Base-by-base conservation (phyloP, 2,113 vertebrate genomes). In the Anseranas semipalmata region DNA sequence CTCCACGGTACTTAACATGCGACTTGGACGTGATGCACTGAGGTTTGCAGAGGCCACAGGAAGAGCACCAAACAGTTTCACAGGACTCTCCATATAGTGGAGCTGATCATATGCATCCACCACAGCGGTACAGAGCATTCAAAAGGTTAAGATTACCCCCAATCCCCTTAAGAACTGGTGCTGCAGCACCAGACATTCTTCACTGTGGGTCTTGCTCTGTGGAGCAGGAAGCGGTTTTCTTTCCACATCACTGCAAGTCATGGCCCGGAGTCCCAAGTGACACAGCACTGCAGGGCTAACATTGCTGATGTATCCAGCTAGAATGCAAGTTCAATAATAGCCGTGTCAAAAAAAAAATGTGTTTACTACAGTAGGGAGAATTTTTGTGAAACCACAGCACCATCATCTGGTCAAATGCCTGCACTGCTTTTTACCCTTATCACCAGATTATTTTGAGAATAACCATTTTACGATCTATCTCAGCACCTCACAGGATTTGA, bases 311-410 rank as follows among this genome's bases (percentile, higher is more conserved):
- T 63, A 86, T 87, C 81, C 77, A n/a, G 74, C 94, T 90, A 74
- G 35, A 89, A 68, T 1, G 25, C 66, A 85, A 85, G 90, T 45
- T 87, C 93, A 91, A 30, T 56, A 90, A 60, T 7, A 73, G 67
- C 39, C 87, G 4, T 33, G 16, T 27, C 52, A 56, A 76, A 82
- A 65, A 76, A 82, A 65, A 68, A 8, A 6, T 32, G 12, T 60
- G 55, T 90, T 72, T 79, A 22, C 10, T 15, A 33, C 5, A 19
- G 32, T 4, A 14, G 9, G 2, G 73, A 80, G 16, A 28, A 28
- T 33, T 56, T 97, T 32, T 68, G 79, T 95, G 96, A 88, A 83
- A 76, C 97, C 96, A 93, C 94, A 98, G 98, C 97, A 94, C 98
- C 98, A 97, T 94, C 98, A 78, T 58, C 98, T 97, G 97, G 97